Base-by-base conservation (phyloP, 2,113 vertebrate species). In the Mesocricetus auratus region DNA sequence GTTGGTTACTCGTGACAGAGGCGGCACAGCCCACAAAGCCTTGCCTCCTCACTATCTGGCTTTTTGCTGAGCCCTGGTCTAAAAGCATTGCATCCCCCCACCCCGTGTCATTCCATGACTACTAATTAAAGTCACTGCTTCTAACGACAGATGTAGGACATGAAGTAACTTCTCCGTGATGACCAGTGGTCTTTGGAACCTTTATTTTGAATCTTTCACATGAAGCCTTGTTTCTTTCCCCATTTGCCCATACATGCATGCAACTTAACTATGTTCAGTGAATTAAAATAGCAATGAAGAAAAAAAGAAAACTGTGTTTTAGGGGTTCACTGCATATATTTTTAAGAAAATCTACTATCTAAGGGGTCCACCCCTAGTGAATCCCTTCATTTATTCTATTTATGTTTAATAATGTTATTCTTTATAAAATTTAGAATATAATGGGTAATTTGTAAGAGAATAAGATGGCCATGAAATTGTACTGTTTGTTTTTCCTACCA, bases 241-340 rank as follows among this genome's bases (percentile, higher is more conserved):
- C 11, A 56, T 47, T 86, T 95, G 29, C 74, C 86, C 82, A 78
- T 6, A 39, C 15, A 5, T 64, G n/a, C 73, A 7, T 60, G 81
- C 71, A 68, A n/a, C 89, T 86, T 87, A 94, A 60, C 22, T 22
- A 56, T 77, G 24, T 77, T 60, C 56, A 94, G 31, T 94, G 53
- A 85, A 58, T 88, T 95, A 56, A 92, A 62, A 71, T 87, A 83
- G 58, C 29, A 60, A 85, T 69, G 17, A 91, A 29, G 42, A n/a
- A 83, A 79, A 56, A 93, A 92, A 56, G 22, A 60, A 90, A 93
- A 87, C 3, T 19, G 79, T 60, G 19, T 26, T 91, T 83, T 79
- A 29, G 17, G 45, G 16, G 88, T 58, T 88, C 83, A 8, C 36
- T 58, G 6, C 68, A 71, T 73, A 1, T 75, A 58, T 79, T 93